Percentiles rank a stretch among this genome's conserved stretches.
phyloP scores from a whole-genome alignment of 2,797 vertebrate genomes.

The Ceyx erithaca region DNA sequence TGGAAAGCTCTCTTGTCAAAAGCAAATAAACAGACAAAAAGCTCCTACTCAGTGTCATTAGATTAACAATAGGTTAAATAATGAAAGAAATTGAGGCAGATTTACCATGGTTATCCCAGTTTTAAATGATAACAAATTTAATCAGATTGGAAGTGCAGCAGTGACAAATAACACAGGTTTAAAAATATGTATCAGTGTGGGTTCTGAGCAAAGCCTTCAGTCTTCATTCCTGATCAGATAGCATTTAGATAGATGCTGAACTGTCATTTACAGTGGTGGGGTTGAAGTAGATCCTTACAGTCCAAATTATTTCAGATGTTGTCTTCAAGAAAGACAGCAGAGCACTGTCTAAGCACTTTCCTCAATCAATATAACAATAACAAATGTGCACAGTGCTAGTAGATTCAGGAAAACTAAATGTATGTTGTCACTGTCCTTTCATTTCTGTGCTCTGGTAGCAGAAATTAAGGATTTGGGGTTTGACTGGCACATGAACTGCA shows the following conservation, averaged over 20 bases:
- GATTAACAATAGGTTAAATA: slow-evolving; percentile 43
- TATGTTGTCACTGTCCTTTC: not conserved
- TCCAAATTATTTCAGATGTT: not conserved
- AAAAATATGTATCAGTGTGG: not conserved
- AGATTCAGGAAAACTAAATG: slow-evolving; percentile 21
- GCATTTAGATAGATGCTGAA: not conserved
- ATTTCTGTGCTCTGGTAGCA: not conserved
- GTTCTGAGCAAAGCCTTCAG: slow-evolving; percentile 9
- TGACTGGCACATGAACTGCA: not conserved
- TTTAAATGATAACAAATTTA: slow-evolving; percentile 42
- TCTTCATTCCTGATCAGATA: slow-evolving; percentile 12
- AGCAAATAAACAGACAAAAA: slow-evolving; percentile 55
- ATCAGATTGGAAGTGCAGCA: slow-evolving; percentile 31
- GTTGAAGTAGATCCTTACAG: not conserved
- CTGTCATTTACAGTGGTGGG: not conserved
- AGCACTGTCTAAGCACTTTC: not conserved
- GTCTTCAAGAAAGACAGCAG: not conserved
- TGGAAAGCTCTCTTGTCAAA: slow-evolving; percentile 40
- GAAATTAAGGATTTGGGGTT: slow-evolving; percentile 4
- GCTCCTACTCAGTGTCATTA: slow-evolving; percentile 41
- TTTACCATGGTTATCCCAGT: slow-evolving; percentile 27
- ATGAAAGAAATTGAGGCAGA: slow-evolving; percentile 32
- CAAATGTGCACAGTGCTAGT: not conserved
- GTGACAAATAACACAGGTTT: slow-evolving; percentile 18
- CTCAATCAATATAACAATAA: not conserved